Evolutionary conservation across 64 coral and sea anemone species (phyloP), one percentile per base, ranked within the genome.

Genomic region (Actinia tenebrosa): DNA sequence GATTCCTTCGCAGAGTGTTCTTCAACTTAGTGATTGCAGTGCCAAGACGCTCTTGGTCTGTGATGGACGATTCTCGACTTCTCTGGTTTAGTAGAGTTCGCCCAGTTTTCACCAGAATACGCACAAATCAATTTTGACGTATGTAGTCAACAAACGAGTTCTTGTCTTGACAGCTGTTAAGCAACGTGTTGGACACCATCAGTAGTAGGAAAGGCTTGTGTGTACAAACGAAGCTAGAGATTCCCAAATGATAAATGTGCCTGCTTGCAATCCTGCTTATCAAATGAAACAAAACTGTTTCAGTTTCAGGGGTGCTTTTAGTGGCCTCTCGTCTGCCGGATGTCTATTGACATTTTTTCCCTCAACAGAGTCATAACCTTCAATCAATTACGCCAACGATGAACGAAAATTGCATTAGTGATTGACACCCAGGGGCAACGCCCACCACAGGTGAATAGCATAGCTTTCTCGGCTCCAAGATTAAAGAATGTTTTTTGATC

Each of bases 341-440:
- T 85, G 83, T 64, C 52, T 61, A 85, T 59, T 85, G 83, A 59
- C 50, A 85, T 64, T 85, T 64, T 37, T 85, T 64, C 22, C 83
- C 56, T 81, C 44, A n/a, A 64, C 83, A 61, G 60, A 85, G 60
- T 64, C 30, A 85, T 85, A 85, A 85, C 83, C 53, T 85, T 61
- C 54, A 63, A 85, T 85, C 83, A 64, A 85, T 85, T 85, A 85
- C 83, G 56, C 83, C 30, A 59, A 54, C 44, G 83, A 59, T 85
- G 60, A 64, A 54, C 53, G 83, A 85, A 85, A 64, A 43, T 61
- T 61, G 54, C 9, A 43, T 58, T 85, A 64, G 63, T 85, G 52
- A 85, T 85, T 60, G 52, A 85, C 82, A 56, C 22, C 83, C 53
- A 45, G n/a, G 15, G 83, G 53, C 53, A 26, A 59, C 54, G 60